Base-by-base conservation (phyloP, 2,888 invertebrate species). In the Camptogramma bilineatum region DNA sequence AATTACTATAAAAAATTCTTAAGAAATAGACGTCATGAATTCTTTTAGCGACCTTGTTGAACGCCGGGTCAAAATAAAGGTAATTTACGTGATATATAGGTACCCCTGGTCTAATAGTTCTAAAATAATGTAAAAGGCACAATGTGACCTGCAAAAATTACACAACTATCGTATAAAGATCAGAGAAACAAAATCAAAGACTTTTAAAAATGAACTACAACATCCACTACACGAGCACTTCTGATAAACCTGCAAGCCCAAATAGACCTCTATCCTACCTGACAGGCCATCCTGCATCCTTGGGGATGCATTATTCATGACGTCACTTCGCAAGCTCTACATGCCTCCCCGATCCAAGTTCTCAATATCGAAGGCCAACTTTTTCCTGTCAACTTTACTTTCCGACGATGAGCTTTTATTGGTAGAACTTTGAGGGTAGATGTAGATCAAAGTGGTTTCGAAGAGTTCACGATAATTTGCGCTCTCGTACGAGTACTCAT, bases 281-380 rank as follows among this genome's bases (percentile, higher is more conserved):
- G 62, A 53, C 53, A 57, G 50, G 24, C 24, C 18, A 10, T 46
- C 24, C 52, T 52, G 17, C 17, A 28, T 55, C 60, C 52, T 44
- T 1, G 17, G 58, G 56, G 60, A 52, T 56, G 31, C 60, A 64
- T 60, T 60, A 60, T 60, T 60, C 56, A 64, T 60, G 56, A 60
- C 59, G 55, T 60, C 55, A 64, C 47, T 52, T 60, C 55, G 39
- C n/a, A n/a, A n/a, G n/a, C 39, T 53, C 21, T 19, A 60, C 56
- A 60, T 21, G 51, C 59, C 34, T 55, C 13, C 42, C 21, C 17
- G 34, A 51, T 47, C 18, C 28, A 39, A 19, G 39, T 57, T 18
- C 10, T 44, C 13, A 58, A 59, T 39, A 24, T 51, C 24, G 46
- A 52, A 54, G 50, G 24, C 24, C 2, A 52, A 54, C 54, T 51